Percentiles rank a stretch among this genome's conserved stretches.
These are phyloP conservation scores for Pithys albifrons DNA, from an alignment of 2,113 vertebrate genomes.

Conservation along the genomic window DNA sequence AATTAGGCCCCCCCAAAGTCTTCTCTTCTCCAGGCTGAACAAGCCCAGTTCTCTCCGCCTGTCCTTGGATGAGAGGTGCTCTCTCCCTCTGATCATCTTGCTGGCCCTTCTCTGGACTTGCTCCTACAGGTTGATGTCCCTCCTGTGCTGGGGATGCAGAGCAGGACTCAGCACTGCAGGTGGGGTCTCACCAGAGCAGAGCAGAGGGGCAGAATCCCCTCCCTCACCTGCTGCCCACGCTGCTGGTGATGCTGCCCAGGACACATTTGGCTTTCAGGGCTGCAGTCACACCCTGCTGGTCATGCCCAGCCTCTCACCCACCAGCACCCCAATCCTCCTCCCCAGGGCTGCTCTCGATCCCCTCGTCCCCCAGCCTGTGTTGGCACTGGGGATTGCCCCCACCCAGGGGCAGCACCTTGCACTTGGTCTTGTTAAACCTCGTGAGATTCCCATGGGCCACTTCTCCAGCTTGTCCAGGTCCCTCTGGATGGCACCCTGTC, in stretches of 20 bases:
- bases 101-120: not conserved
- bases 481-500: not conserved
- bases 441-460: not conserved
- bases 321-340: not conserved
- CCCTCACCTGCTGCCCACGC: rapidly evolving
- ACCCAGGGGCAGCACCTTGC: not conserved
- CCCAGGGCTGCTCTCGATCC: rapidly evolving
- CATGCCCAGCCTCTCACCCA: not conserved
- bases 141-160: not conserved
- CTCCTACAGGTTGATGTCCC: not conserved
- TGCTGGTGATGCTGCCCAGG: no score
- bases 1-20: not conserved
- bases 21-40: not conserved
- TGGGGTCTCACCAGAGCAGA: not conserved
- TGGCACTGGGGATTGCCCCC: rapidly evolving
- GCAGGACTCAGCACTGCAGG: not conserved
- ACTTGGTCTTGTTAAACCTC: not conserved
- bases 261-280: no score
- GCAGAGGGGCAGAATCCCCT: not conserved
- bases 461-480: not conserved
- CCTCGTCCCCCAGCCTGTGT: not conserved
- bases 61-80: not conserved
- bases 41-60: not conserved
- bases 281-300: not conserved
- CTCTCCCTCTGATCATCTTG: not conserved